Base-by-base conservation (phyloP, 1,140 invertebrate genomes). In the Aleiodes sp. region DNA sequence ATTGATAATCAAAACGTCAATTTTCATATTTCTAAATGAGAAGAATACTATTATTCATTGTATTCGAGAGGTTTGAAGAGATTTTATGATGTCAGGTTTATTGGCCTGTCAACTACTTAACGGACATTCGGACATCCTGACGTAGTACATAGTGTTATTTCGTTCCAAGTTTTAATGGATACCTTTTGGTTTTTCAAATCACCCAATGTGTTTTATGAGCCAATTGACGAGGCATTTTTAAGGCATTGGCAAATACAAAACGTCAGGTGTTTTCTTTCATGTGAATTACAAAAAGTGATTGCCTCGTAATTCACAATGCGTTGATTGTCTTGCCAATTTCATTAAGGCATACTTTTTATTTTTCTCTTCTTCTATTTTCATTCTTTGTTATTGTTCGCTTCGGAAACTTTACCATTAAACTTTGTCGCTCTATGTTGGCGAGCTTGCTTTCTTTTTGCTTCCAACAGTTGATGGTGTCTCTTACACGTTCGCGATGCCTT, bases 91-190 rank as follows among this genome's bases (percentile, higher is more conserved):
- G 65, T 68, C 65, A 65, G 61, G 61, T 72, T 72, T 72, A 72
- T 72, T 72, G 46, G 65, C 65, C 70, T 72, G 70, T 72, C 70
- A 72, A 72, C 70, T 60, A 72, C 65, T 72, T 68, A 72, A 72
- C 70, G 31, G 65, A n/a, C 61, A 52, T 46, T 59, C 56, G 63
- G 63, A 70, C 62, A 64, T 16, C 43, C 35, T 56, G 61, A 46
- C 56, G 52, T 28, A 37, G 1, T n/a, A n/a, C n/a, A 39, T 28
- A 21, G 6, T 9, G 3, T 52, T 24, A 2, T 21, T 52, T 19
- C 46, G n/a, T n/a, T 24, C 16, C 4, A 16, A 43, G 16, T 16
- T 52, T 52, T 52, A 52, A 52, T 52, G 56, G 28, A 31, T 33
- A 3, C 56, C 56, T 21, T 52, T 35, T 24, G 46, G 46, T 52